Percentiles rank a stretch among this genome's conserved stretches.
phyloP scores from a whole-genome alignment of 2,797 vertebrate genomes.

The Huso huso region DNA sequence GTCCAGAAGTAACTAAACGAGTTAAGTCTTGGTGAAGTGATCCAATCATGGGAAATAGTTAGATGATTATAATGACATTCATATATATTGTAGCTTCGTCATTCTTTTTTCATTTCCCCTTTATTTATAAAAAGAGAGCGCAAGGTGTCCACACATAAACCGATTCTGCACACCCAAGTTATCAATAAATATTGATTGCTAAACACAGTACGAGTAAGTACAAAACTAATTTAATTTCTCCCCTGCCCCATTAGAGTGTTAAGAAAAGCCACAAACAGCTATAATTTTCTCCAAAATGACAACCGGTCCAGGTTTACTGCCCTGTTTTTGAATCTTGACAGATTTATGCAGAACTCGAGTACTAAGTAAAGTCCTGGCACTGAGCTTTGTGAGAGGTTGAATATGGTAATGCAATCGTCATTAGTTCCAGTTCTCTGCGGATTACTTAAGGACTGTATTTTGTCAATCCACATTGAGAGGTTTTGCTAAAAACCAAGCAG shows the following conservation, averaged over 20 bases:
- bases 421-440: background rate
- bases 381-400: background rate
- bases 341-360: background rate
- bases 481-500: background rate
- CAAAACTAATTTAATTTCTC: background rate
- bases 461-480: slow-evolving; percentile 7
- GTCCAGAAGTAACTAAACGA: no score
- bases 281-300: background rate
- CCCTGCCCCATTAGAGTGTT: background rate
- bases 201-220: background rate
- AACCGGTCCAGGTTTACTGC: background rate
- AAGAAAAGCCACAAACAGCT: slow-evolving; percentile 1
- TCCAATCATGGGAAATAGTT: no score
- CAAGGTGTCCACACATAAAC: no score
- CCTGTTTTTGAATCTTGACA: slow-evolving; percentile 1
- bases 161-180: background rate
- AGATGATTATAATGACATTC: no score
- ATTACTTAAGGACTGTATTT: background rate
- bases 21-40: no score
- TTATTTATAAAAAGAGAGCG: no score
- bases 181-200: slow-evolving; percentile 2
- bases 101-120: no score
- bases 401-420: background rate
- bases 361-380: slow-evolving; percentile 1
- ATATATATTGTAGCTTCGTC: no score